phyloP scores from a whole-genome alignment of 2,113 vertebrate genomes.

The Fregetta grallaria region DNA sequence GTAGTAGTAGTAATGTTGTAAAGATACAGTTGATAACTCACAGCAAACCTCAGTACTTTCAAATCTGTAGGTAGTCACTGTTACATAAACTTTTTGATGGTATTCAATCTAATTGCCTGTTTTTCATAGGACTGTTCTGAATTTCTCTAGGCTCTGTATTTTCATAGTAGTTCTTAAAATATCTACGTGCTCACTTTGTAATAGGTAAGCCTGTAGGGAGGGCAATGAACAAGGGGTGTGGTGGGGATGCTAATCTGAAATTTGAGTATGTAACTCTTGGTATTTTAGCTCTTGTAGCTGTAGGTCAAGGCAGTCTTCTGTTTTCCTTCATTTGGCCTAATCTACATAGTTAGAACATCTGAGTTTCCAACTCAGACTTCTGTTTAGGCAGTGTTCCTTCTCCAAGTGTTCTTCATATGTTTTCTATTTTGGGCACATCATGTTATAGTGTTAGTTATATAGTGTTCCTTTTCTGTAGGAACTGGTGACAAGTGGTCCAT shows the following conservation, averaged over 20 bases:
- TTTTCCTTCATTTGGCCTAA: not conserved
- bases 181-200: rapidly evolving
- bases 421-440: not conserved
- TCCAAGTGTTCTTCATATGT: not conserved
- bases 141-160: not conserved
- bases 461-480: not conserved
- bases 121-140: not conserved
- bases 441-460: not conserved
- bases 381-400: not conserved
- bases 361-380: not conserved
- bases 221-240: not conserved
- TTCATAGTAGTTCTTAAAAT: not conserved
- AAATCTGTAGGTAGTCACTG: not conserved
- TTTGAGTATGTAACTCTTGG: not conserved
- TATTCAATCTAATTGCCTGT: too few relatives aligned
- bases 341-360: not conserved
- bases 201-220: not conserved
- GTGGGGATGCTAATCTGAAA: not conserved
- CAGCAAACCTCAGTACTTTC: not conserved
- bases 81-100: too few relatives aligned
- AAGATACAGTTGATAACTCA: not conserved
- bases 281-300: not conserved
- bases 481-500: not conserved
- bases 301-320: not conserved
- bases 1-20: not conserved